Evolutionary conservation across 2,888 invertebrate genomes (phyloP), one percentile per base, ranked within the genome.

Genomic region (Cantharis rustica): DNA sequence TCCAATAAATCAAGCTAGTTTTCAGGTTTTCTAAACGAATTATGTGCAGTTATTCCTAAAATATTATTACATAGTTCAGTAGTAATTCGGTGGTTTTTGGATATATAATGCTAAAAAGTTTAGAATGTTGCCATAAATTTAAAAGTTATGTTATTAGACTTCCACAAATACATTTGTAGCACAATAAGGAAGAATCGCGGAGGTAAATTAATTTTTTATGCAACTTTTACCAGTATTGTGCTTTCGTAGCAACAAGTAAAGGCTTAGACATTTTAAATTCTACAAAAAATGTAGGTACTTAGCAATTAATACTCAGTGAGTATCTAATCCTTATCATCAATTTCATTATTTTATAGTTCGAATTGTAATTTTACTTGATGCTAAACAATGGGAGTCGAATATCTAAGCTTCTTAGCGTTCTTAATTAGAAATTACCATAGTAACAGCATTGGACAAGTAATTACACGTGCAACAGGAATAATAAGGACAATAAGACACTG

Each of bases 401-500:
- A 79, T 63, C 72, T 76, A 78, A 81, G 80, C 80, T 78, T 76
- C 81, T 81, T 82, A 82, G 71, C 61, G 76, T 76, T 80, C 81
- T 83, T 84, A 85, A 85, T 84, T 84, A 83, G 83, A 82, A 83
- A 84, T 84, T 83, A 82, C 84, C 83, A 84, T 84, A 82, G 84
- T 82, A 83, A 85, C 84, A 81, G 81, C 80, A 77, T 80, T 81
- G 81, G 80, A 23, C 76, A 79, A 80, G 78, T 80, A 81, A 83
- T 83, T 82, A 82, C 81, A 81, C 81, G 82, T 82, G 80, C 78
- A 78, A 76, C 69, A 79, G 73, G 81, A 82, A 82, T 82, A 83
- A 76, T 76, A 75, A 71, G 61, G 69, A 79, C 77, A 79, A 83
- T 83, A 81, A 80, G 81, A 78, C 80, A 82, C 83, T 81, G 80